phyloP scores from a whole-genome alignment of 2,113 vertebrate genomes.

The Chloropsis cyanopogon region DNA sequence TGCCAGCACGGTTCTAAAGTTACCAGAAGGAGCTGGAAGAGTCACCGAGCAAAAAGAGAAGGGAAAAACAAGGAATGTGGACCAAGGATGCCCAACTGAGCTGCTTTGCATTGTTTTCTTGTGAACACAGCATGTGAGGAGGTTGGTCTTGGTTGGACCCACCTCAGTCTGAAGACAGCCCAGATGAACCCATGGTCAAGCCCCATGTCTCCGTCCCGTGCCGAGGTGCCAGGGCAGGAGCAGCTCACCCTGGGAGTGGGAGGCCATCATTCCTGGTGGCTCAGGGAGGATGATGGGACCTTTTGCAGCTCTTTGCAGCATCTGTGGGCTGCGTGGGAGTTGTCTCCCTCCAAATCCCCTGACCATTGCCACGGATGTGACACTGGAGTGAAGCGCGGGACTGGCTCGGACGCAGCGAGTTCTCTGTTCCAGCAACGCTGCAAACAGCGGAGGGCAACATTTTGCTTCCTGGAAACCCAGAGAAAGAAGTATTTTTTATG shows the following conservation, averaged over 20 bases:
- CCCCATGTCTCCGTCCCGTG: rapidly evolving
- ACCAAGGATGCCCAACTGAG: background rate
- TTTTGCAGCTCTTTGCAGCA: background rate
- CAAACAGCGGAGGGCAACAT: constrained; percentile 62
- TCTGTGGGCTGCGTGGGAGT: background rate
- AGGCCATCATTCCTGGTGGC: rapidly evolving
- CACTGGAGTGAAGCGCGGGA: rapidly evolving
- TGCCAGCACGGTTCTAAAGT: background rate
- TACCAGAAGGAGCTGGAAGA: background rate
- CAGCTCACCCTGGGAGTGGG: background rate
- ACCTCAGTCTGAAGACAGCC: background rate
- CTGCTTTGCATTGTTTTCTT: background rate
- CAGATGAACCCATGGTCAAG: background rate
- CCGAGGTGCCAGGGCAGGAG: background rate
- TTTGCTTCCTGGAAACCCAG: constrained; percentile 62
- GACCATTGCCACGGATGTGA: background rate
- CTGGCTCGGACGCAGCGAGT: background rate
- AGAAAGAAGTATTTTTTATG: constrained; percentile 36
- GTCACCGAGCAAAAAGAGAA: background rate
- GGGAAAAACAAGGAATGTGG: background rate
- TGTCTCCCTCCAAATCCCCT: background rate
- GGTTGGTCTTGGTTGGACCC: background rate
- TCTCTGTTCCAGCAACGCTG: background rate
- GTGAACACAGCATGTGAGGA: rapidly evolving
- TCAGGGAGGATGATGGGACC: rapidly evolving